Percentiles rank a stretch among this genome's conserved stretches.
phyloP scores from a whole-genome alignment of 2,888 invertebrate species.

The Sepiola atlantica region DNA sequence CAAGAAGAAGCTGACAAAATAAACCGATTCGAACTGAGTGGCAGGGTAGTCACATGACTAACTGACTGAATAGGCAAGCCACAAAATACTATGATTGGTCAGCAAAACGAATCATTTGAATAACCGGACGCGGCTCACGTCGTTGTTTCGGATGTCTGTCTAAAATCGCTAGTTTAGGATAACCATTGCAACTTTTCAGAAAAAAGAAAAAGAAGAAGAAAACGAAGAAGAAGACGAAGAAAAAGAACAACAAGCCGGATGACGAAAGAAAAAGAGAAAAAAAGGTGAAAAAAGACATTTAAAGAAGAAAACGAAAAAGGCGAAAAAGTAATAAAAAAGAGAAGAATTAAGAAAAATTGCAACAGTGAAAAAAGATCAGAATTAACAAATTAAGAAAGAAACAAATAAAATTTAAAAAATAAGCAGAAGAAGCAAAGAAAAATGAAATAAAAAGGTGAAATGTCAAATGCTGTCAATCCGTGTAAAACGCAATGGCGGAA shows the following conservation, averaged over 20 bases:
- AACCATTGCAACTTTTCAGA: too few relatives aligned
- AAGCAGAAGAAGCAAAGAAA: neutral
- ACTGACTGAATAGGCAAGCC: too few relatives aligned
- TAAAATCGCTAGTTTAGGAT: too few relatives aligned
- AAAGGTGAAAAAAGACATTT: neutral
- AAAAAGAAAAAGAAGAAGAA: neutral
- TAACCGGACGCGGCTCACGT: too few relatives aligned
- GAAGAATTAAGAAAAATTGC: neutral
- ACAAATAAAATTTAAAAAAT: neutral
- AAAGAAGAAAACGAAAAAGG: neutral
- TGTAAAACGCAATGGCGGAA: neutral
- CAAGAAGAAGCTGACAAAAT: too few relatives aligned
- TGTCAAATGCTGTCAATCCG: neutral
- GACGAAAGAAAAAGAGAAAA: neutral
- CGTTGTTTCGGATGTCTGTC: too few relatives aligned
- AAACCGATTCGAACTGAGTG: too few relatives aligned
- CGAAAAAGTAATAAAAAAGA: neutral
- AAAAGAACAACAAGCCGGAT: neutral
- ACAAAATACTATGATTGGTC: too few relatives aligned
- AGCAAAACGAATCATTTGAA: too few relatives aligned
- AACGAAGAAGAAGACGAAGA: too few relatives aligned
- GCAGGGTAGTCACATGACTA: too few relatives aligned
- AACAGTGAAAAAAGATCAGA: neutral
- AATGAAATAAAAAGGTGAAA: neutral
- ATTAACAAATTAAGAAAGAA: neutral